Base-by-base conservation (phyloP, 2,797 vertebrate species). In the Balearica regulorum region DNA sequence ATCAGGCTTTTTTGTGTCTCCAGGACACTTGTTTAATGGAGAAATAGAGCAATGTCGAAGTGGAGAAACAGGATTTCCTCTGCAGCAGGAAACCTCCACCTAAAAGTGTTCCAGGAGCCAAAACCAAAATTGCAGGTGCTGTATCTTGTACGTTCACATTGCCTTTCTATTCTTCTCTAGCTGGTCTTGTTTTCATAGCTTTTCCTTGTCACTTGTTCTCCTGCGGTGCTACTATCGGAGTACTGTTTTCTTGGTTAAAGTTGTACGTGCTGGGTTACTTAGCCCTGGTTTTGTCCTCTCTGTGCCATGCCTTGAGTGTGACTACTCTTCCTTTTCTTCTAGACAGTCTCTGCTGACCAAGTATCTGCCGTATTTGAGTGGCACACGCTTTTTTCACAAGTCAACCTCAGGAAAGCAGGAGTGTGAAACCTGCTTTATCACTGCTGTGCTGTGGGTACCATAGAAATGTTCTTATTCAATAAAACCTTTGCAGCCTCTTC, bases 41-140 rank as follows among this genome's bases (percentile, higher is more conserved):
- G 60, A 83, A 39, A 57, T 1, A 2, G 41, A 6, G 16, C 0
- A 4, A 16, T 64, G 24, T 12, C 0, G 0, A 54, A 72, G 43
- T 3, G 10, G 46, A 75, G 51, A 0, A 6, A 13, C 10, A 54
- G 16, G 10, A 44, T 70, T 94, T 54, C 25, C 26, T 62, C 20
- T 58, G 21, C 13, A n/a, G 4, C 5, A 68, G 53, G n/a, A 79
- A 90, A 70, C 16, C 16, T 70, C 28, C 28, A 10, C 5, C 7
- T n/a, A 16, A 73, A 84, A 73, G 18, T n/a, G 22, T n/a, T 49
- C 22, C n/a, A 65, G 43, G 6, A 87, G 5, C 53, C 51, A 29
- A 46, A 84, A 5, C 1, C 10, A 48, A 60, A 60, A 80, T 20
- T 83, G 16, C 25, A 61, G 21, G 15, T 28, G 11, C 9, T 75